Base-by-base conservation (phyloP, 92 coral and sea anemone genomes). In the Muricea muricata region DNA sequence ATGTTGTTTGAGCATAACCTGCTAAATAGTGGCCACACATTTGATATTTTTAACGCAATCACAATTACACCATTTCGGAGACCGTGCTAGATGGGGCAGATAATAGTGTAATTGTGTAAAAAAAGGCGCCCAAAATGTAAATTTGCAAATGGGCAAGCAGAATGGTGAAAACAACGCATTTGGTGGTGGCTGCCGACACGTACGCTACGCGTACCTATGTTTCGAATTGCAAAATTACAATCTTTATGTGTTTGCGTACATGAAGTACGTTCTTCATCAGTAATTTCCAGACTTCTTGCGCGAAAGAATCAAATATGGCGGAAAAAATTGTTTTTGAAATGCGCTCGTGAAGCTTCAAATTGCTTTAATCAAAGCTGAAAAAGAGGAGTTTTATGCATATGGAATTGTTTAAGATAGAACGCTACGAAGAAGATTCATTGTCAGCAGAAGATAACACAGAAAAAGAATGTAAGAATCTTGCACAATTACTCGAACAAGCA, bases 391-490 rank as follows among this genome's bases (percentile, higher is more conserved):
- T 1, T 32, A 30, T 35, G n/a, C n/a, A 57, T 24, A 94, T 94
- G 98, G 97, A 92, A 84, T 94, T 94, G 26, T 94, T 94, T 71
- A 79, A 82, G 17, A 88, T 94, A 7, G 89, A 94, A 32, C 91
- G 98, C 31, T 94, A 89, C 66, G 86, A 90, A 92, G 98, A 94
- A 46, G 97, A 93, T 25, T 29, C 41, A 47, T 31, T 6, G 8
- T 75, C 65, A 15, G 17, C 80, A 0, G 80, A 47, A 31, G 12
- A 75, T 26, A 75, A 28, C 65, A 31, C 80, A 11, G 65, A 30
- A 3, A 26, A 75, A 28, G 80, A 47, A 31, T 75, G 65, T 6
- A 31, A 75, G 39, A 48, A 35, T 25, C 80, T 75, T 23, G 80
- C 80, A 1, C 65, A 75, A 32, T 29, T 75, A 13, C 65, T 75